Evolutionary conservation across 2,797 vertebrate species (phyloP).

Genomic region (Peromyscus eremicus): DNA sequence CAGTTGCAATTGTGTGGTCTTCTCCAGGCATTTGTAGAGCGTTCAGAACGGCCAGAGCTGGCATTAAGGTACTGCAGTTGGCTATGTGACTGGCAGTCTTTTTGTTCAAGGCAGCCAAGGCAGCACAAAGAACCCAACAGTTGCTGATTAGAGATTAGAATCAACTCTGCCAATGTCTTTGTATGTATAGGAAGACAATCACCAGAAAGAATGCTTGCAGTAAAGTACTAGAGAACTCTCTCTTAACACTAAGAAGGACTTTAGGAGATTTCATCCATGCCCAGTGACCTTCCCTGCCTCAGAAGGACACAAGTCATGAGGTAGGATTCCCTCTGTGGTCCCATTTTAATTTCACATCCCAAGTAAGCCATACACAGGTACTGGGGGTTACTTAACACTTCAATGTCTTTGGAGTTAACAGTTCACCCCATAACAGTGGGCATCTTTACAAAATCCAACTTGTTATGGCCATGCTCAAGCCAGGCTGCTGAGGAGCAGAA

Average conservation of each 20-base stretch:
- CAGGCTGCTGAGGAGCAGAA: background rate
- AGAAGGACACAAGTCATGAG: background rate
- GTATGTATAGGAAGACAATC: background rate
- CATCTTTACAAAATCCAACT: background rate
- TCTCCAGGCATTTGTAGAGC: background rate
- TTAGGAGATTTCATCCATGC: background rate
- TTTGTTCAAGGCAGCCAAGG: background rate
- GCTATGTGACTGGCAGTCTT: background rate
- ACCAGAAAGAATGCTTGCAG: background rate
- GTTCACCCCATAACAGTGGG: background rate
- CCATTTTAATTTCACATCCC: background rate
- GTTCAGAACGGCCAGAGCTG: background rate
- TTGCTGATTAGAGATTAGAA: background rate
- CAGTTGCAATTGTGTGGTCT: background rate
- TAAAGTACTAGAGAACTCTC: background rate
- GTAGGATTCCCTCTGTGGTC: no score
- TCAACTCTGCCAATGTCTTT: background rate
- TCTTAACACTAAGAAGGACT: background rate
- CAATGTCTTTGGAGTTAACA: fast-evolving
- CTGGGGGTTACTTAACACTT: background rate
- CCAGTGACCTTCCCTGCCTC: background rate
- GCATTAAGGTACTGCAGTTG: background rate
- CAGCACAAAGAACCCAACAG: no score
- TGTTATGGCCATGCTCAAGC: no score
- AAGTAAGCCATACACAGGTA: background rate